Evolutionary conservation across 2,888 invertebrate species (phyloP).

Genomic region (Aphodius granarius): DNA sequence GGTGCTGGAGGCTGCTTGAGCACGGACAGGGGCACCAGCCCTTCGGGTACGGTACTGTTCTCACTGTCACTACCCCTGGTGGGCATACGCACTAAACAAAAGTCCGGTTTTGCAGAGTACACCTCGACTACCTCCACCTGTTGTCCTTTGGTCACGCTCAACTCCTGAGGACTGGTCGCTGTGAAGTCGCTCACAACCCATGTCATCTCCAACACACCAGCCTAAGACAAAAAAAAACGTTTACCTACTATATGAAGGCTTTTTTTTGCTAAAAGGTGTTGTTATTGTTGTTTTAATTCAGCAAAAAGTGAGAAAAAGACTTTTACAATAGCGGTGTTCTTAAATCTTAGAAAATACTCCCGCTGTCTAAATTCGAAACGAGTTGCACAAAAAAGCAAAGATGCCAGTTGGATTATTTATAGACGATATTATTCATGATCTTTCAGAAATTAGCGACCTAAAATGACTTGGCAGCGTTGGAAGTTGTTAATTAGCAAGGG

Average conservation of each 20-base stretch:
- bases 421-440: too few species aligned
- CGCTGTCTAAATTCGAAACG: too few species aligned
- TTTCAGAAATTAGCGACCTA: too few species aligned
- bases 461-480: too few species aligned
- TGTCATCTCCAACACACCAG: constrained; percentile 82
- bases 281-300: neutral
- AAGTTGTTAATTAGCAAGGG: too few species aligned
- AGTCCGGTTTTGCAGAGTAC: constrained; percentile 67
- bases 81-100: constrained; percentile 70
- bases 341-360: neutral
- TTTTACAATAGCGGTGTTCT: neutral
- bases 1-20: constrained; percentile 74
- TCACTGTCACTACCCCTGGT: constrained; percentile 54
- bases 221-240: constrained; percentile 56
- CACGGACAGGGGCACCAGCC: constrained; percentile 78
- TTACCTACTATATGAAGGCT: neutral
- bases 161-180: constrained; percentile 74
- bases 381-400: too few species aligned
- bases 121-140: constrained; percentile 91
- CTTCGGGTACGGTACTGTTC: constrained; percentile 67
- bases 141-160: constrained; percentile 87
- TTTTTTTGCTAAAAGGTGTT: neutral
- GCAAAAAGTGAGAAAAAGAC: neutral
- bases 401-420: too few species aligned
- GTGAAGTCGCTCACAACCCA: constrained; percentile 91